Percentiles rank a stretch among this genome's conserved stretches.
Conservation (phyloP, 53 echinoderm and acorn worm species). For the Paracentrotus lividus region DNA sequence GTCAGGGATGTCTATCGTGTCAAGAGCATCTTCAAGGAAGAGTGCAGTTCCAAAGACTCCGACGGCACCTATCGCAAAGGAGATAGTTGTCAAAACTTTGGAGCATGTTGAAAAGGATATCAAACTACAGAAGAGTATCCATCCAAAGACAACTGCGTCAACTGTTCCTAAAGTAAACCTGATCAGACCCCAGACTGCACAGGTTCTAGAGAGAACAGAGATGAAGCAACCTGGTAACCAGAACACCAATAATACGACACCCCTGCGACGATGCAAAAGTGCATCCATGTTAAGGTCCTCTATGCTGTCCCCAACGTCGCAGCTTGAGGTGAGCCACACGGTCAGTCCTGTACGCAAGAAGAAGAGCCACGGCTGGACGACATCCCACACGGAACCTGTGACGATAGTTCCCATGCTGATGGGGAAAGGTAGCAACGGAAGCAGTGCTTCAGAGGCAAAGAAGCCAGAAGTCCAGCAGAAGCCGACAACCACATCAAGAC, state of each 20-base stretch:
- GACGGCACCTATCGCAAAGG: constrained; percentile 56
- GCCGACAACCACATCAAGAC: constrained; percentile 43
- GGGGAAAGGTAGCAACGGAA: constrained; percentile 57
- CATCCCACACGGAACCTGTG: constrained; percentile 89
- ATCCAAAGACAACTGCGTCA: constrained; percentile 77
- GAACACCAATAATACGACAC: constrained; percentile 31
- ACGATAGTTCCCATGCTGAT: constrained; percentile 90
- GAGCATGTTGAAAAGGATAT: constrained; percentile 66
- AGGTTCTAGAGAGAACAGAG: constrained; percentile 68
- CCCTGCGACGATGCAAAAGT: constrained; percentile 75
- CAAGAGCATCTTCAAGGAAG: constrained; percentile 53
- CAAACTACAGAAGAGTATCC: constrained; percentile 80
- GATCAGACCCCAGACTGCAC: constrained; percentile 78
- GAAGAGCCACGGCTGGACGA: constrained; percentile 93
- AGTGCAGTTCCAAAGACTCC: constrained; percentile 29
- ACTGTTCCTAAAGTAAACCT: constrained; percentile 78
- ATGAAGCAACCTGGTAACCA: constrained; percentile 49
- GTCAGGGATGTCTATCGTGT: constrained; percentile 28
- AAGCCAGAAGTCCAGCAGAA: background rate
- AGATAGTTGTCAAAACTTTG: constrained; percentile 27
- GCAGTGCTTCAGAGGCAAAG: background rate
- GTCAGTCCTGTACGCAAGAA: constrained; percentile 78
- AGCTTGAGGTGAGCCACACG: constrained; percentile 54
- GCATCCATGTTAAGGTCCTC: background rate
- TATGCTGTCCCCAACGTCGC: constrained; percentile 24